These are phyloP conservation scores for Astreopora myriophthalma DNA, from an alignment of 64 coral and sea anemone genomes.

Conservation along the genomic window DNA sequence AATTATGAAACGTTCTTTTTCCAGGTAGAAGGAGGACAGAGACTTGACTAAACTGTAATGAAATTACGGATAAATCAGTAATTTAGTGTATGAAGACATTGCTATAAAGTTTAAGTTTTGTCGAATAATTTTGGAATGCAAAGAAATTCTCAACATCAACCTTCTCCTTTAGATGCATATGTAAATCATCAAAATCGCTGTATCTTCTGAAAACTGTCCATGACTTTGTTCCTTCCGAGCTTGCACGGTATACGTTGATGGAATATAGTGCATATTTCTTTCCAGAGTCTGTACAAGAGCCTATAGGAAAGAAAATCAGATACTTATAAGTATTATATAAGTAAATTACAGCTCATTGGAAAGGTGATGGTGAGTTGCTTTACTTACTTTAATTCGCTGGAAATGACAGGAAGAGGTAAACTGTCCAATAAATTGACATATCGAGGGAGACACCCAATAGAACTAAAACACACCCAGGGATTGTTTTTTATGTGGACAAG, in stretches of 20 bases:
- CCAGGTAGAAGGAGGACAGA: constrained; percentile 84
- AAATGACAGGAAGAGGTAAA: not conserved
- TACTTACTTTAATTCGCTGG: not conserved
- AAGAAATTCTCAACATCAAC: constrained; percentile 27
- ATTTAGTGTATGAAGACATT: too few relatives aligned
- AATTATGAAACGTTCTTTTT: constrained; percentile 97
- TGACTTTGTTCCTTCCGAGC: constrained; percentile 78
- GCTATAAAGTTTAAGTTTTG: too few relatives aligned
- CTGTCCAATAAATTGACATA: constrained; percentile 37
- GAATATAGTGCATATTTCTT: constrained; percentile 83
- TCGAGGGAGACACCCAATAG: constrained; percentile 1
- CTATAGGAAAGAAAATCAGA: constrained; percentile 4
- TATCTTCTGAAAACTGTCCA: constrained; percentile 95
- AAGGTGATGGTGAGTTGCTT: too few relatives aligned
- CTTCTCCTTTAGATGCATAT: constrained; percentile 95
- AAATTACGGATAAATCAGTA: not conserved
- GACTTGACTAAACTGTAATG: constrained; percentile 73
- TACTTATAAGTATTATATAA: not conserved
- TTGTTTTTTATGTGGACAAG: constrained; percentile 31
- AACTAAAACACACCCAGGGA: constrained; percentile 45
- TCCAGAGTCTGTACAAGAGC: constrained; percentile 83
- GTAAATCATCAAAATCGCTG: constrained; percentile 99
- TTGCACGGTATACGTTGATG: constrained; percentile 90
- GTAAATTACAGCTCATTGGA: too few relatives aligned
- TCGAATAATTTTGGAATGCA: too few relatives aligned